phyloP scores from a whole-genome alignment of 2,888 invertebrate genomes.

The Cenopis cana region DNA sequence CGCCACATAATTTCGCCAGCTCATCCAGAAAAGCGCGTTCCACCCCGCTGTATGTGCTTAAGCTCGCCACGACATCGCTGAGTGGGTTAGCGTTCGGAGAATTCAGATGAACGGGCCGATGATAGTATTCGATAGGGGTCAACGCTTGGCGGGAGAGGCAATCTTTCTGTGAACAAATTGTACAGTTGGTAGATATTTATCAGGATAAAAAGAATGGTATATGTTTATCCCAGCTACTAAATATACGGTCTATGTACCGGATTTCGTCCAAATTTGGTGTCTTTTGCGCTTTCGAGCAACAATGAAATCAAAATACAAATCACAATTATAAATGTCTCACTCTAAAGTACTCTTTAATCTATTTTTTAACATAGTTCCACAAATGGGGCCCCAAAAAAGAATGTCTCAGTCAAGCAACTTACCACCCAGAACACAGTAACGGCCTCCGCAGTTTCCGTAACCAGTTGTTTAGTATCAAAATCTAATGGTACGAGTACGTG shows the following conservation, averaged over 20 bases:
- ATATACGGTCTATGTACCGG: too few species aligned
- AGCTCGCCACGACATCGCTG: slow-evolving; percentile 89
- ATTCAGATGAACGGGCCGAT: slow-evolving; percentile 86
- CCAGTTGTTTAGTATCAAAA: slow-evolving; percentile 64
- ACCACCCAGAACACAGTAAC: slow-evolving; percentile 91
- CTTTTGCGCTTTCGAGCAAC: too few species aligned
- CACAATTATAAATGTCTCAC: too few species aligned
- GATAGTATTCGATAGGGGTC: slow-evolving; percentile 88
- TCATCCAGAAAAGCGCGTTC: slow-evolving; percentile 90
- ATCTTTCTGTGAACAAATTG: slow-evolving; percentile 81
- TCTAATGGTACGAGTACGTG: slow-evolving; percentile 75
- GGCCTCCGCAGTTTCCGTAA: slow-evolving; percentile 83
- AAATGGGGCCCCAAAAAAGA: neutral
- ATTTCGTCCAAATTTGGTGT: too few species aligned
- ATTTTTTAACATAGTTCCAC: neutral
- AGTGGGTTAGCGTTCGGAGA: slow-evolving; percentile 74
- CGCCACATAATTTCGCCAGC: slow-evolving; percentile 90
- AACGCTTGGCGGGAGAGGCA: slow-evolving; percentile 86
- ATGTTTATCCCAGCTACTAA: too few species aligned
- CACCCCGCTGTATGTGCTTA: slow-evolving; percentile 90
- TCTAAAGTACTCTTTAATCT: too few species aligned
- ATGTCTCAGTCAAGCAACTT: slow-evolving; percentile 51
- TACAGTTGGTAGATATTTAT: neutral
- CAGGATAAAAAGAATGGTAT: too few species aligned
- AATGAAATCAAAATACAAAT: too few species aligned